These are phyloP conservation scores for Barbus barbus DNA, from an alignment of 2,113 vertebrate genomes.

Conservation along the genomic window DNA sequence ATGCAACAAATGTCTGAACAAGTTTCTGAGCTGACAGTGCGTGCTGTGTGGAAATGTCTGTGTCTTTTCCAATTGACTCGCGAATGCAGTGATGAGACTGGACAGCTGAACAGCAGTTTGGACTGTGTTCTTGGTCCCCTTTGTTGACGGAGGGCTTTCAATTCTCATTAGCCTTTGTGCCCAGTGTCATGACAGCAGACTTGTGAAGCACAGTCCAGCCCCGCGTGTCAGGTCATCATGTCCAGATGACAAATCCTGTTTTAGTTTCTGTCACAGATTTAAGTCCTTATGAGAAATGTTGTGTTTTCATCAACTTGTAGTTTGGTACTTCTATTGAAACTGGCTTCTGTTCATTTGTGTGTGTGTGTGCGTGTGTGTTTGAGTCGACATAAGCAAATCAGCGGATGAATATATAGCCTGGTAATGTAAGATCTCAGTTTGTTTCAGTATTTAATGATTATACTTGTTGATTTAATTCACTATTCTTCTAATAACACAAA, in stretches of 20 bases:
- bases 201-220: constrained; percentile 35
- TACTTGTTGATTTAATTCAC: background rate
- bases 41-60: constrained; percentile 34
- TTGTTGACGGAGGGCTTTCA: constrained; percentile 50
- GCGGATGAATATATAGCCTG: background rate
- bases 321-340: background rate
- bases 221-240: constrained; percentile 28
- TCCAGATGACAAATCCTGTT: constrained; percentile 40
- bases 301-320: background rate
- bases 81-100: constrained; percentile 32
- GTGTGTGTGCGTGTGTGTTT: background rate
- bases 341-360: background rate
- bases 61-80: constrained; percentile 49
- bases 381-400: background rate
- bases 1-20: constrained; percentile 27
- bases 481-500: background rate
- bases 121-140: constrained; percentile 26
- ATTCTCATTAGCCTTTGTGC: constrained; percentile 50
- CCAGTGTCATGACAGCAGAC: constrained; percentile 37
- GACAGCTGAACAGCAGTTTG: constrained; percentile 37
- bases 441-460: background rate
- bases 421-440: background rate
- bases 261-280: constrained; percentile 18
- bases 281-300: constrained; percentile 12
- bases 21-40: constrained; percentile 20